phyloP scores from a whole-genome alignment of 2,113 vertebrate genomes.

The Cebus imitator region DNA sequence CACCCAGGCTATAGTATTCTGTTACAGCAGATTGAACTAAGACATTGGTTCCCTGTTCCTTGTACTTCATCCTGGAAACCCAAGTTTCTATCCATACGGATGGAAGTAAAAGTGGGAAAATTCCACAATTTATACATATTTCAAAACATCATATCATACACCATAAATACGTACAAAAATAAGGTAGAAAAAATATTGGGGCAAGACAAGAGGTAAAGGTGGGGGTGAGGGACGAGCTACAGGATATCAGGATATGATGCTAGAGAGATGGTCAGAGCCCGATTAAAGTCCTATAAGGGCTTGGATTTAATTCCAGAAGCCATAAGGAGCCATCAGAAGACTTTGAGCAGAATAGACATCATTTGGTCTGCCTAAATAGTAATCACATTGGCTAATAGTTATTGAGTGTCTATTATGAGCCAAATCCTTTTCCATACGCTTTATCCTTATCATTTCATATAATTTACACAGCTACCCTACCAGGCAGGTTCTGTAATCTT shows the following conservation, averaged over 20 bases:
- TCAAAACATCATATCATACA: not conserved
- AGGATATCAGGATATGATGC: not conserved
- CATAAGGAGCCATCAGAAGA: not conserved
- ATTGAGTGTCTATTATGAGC: not conserved
- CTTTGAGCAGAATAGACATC: not conserved
- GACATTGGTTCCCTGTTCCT: not conserved
- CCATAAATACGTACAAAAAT: not conserved
- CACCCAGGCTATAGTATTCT: not conserved
- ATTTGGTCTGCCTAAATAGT: not conserved
- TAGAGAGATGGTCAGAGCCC: not conserved
- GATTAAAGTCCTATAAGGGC: not conserved
- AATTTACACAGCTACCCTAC: not conserved
- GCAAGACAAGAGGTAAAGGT: not conserved
- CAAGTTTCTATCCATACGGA: not conserved
- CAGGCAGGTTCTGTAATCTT: accelerated
- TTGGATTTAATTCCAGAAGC: not conserved
- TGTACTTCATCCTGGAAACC: not conserved
- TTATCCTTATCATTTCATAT: too few species aligned
- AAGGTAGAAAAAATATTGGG: not conserved
- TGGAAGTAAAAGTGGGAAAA: not conserved
- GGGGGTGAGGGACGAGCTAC: not conserved
- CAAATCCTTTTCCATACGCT: not conserved
- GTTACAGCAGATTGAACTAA: not conserved
- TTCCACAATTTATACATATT: not conserved
- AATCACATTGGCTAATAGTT: not conserved